Conservation (phyloP, 2,888 invertebrate genomes). For the Andrena minutula region DNA sequence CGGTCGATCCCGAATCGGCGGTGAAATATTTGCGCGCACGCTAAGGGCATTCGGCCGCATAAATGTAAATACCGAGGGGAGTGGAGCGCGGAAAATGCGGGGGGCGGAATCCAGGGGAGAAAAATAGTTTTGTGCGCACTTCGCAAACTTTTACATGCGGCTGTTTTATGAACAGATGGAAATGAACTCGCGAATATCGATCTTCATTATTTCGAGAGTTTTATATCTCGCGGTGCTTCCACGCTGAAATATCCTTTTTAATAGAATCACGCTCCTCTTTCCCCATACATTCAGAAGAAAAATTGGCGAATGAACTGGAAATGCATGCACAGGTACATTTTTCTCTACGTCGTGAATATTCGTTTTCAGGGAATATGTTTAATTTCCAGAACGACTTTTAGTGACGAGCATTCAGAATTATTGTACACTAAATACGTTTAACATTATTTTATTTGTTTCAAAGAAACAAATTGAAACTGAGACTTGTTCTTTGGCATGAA, state of each 20-base stretch:
- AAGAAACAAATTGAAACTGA: no score
- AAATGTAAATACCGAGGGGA: conserved; percentile 38
- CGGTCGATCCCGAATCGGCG: conserved; percentile 28
- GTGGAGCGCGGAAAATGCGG: neutral
- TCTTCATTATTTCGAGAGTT: conserved; percentile 15
- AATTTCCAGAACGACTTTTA: neutral
- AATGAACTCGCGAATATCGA: conserved; percentile 24
- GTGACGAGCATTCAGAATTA: no score
- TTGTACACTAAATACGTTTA: no score
- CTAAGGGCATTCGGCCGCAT: conserved; percentile 42
- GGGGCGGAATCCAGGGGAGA: no score
- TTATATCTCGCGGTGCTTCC: neutral
- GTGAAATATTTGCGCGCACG: conserved; percentile 17
- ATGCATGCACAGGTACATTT: neutral
- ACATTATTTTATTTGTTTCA: no score
- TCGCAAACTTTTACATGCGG: conserved; percentile 10
- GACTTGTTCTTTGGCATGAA: no score
- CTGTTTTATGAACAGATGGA: conserved; percentile 34
- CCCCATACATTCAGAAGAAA: neutral
- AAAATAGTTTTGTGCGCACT: conserved; percentile 21
- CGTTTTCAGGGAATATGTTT: neutral
- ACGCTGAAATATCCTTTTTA: neutral
- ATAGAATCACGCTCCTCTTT: neutral
- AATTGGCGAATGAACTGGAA: neutral
- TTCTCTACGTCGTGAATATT: neutral